phyloP scores from a whole-genome alignment of 2,797 vertebrate genomes.

The Chanos chanos region DNA sequence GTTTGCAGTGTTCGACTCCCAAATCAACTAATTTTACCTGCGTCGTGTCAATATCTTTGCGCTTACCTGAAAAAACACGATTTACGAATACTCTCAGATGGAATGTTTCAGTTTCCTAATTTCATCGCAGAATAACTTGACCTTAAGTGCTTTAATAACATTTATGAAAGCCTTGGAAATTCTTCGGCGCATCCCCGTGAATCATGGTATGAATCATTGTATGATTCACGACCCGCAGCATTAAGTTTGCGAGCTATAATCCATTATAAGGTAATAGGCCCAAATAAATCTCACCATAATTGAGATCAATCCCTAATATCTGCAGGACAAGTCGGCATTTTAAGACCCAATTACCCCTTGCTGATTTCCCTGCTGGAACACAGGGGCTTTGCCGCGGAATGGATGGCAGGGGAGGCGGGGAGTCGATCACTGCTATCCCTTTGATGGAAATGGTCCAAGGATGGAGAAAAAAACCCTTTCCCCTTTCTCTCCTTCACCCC shows the following conservation, averaged over 20 bases:
- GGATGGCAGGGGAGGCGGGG: too few relatives aligned
- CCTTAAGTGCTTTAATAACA: constrained; percentile 41
- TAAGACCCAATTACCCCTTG: constrained; percentile 78
- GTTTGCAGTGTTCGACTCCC: too few relatives aligned
- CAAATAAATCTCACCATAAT: constrained; percentile 78
- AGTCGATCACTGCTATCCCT: constrained; percentile 39
- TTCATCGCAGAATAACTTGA: constrained; percentile 39
- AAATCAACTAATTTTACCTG: too few relatives aligned
- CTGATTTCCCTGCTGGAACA: constrained; percentile 58
- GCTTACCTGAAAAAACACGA: constrained; percentile 1
- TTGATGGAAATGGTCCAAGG: constrained; percentile 70
- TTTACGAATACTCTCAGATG: constrained; percentile 45
- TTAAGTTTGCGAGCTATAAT: constrained; percentile 76
- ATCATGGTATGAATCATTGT: too few relatives aligned
- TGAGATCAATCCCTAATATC: constrained; percentile 80
- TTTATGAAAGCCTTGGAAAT: constrained; percentile 61
- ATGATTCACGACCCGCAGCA: constrained; percentile 72
- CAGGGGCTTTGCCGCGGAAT: constrained; percentile 45
- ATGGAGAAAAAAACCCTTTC: constrained; percentile 47
- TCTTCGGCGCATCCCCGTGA: constrained; percentile 60
- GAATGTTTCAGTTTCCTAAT: constrained; percentile 58
- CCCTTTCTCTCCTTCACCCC: constrained; percentile 11
- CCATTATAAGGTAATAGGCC: constrained; percentile 75
- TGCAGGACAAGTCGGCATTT: constrained; percentile 74
- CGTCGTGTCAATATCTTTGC: too few relatives aligned